These are phyloP conservation scores for Latrodectus hesperus DNA, from an alignment of 2,888 invertebrate species.

Conservation along the genomic window DNA sequence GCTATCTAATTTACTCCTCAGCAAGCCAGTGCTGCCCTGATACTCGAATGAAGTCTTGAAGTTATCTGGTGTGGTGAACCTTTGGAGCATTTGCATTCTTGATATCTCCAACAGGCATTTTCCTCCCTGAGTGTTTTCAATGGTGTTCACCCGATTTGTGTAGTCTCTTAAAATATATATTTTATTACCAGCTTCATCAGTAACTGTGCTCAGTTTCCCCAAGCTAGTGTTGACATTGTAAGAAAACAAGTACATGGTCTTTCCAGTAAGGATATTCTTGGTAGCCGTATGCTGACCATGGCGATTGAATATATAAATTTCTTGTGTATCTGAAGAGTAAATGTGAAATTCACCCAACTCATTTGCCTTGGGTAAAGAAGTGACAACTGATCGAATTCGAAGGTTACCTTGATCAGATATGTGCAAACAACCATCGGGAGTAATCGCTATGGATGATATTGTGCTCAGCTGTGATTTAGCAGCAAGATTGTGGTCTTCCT, in stretches of 20 bases:
- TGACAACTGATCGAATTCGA: conserved; percentile 79
- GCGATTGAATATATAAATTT: conserved; percentile 93
- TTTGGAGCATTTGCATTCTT: conserved; percentile 75
- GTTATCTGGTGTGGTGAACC: conserved; percentile 75
- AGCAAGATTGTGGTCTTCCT: conserved; percentile 74
- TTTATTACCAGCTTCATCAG: conserved; percentile 94
- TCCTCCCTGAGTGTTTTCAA: conserved; percentile 77
- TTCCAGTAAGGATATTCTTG: conserved; percentile 90
- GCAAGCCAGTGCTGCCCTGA: conserved; percentile 75
- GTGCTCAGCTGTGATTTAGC: conserved; percentile 76
- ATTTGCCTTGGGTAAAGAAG: conserved; percentile 79
- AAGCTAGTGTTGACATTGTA: conserved; percentile 84
- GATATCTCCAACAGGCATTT: conserved; percentile 74
- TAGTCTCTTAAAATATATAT: conserved; percentile 93
- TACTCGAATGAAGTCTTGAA: conserved; percentile 75
- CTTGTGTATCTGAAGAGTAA: conserved; percentile 93
- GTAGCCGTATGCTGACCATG: conserved; percentile 96
- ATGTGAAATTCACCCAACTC: conserved; percentile 91
- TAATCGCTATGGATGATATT: conserved; percentile 85
- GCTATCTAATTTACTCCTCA: conserved; percentile 74
- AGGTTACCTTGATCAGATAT: conserved; percentile 90
- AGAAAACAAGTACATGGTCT: conserved; percentile 93
- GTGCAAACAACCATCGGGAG: conserved; percentile 94
- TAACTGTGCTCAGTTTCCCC: conserved; percentile 87
- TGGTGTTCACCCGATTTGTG: conserved; percentile 83